Evolutionary conservation across 2,888 invertebrate species (phyloP).

Genomic region (Nemapogon koenigi): DNA sequence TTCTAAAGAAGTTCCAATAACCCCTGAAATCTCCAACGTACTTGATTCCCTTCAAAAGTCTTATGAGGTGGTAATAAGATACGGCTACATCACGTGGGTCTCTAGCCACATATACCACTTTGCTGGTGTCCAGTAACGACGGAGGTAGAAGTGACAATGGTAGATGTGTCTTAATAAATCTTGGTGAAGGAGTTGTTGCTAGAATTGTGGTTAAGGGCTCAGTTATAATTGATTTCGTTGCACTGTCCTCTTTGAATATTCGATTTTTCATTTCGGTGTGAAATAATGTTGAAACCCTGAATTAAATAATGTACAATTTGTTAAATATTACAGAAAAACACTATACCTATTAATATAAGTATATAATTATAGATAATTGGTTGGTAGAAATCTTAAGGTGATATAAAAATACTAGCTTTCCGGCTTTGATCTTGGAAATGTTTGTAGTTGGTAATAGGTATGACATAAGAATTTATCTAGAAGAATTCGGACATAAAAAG

Average conservation of each 20-base stretch:
- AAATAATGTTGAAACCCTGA: too few species aligned
- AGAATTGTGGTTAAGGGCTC: not conserved
- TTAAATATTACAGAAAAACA: too few species aligned
- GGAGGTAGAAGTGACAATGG: slow-evolving; percentile 74
- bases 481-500: too few species aligned
- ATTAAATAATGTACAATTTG: too few species aligned
- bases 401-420: too few species aligned
- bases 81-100: slow-evolving; percentile 83
- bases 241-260: not conserved
- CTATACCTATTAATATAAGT: too few species aligned
- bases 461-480: too few species aligned
- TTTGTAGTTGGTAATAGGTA: too few species aligned
- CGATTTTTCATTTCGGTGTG: too few species aligned
- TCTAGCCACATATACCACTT: slow-evolving; percentile 78
- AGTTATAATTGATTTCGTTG: slow-evolving; percentile 1
- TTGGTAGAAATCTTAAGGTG: too few species aligned
- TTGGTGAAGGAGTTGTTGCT: slow-evolving; percentile 41
- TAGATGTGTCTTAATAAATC: slow-evolving; percentile 76
- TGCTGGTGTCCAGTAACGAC: slow-evolving; percentile 52
- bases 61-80: slow-evolving; percentile 75
- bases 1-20: slow-evolving; percentile 67
- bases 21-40: slow-evolving; percentile 57
- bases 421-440: too few species aligned
- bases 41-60: slow-evolving; percentile 60
- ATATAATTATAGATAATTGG: too few species aligned